Base-by-base conservation (phyloP, 2,888 invertebrate genomes). In the Tachina fera region DNA sequence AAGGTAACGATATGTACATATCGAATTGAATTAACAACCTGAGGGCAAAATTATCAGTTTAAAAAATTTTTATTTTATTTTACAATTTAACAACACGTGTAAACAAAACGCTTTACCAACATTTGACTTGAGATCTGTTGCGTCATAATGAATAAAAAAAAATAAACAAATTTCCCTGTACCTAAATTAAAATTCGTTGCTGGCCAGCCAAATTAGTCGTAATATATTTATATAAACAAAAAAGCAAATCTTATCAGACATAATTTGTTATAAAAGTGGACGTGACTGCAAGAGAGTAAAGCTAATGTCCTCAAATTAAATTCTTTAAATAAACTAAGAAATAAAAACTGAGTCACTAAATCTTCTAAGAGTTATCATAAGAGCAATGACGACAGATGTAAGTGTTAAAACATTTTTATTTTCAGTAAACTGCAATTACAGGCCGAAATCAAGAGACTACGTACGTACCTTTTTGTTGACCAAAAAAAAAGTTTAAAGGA, bases 171-270 rank as follows among this genome's bases (percentile, higher is more conserved):
- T 58, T 31, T 31, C 8, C 9, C 13, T 58, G 31, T 60, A 60
- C 39, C n/a, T n/a, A n/a, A 60, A 9, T 9, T 39, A 39, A 60
- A 60, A 60, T 60, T 39, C 60, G 39, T 39, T 39, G 9, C 39
- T 31, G 6, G 39, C 39, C 39, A 2, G 39, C 39, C 39, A 1
- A 3, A 11, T 14, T 60, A 39, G 3, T 3, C 31, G 31, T 6
- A 31, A 31, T 65, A 22, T 9, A 22, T 16, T 43, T 41, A 65
- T 41, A 65, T 31, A 31, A 31, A 31, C 31, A 47, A 71, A 19
- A 56, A 75, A 68, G 0, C 5, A 43, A 47, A 75, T 81, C 60
- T 75, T 81, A 81, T 74, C 81, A 75, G n/a, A 8, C 41, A 78
- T 47, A 61, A 70, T 47, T 45, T 22, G 22, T 71, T 31, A 10